Base-by-base conservation (phyloP, 2,888 invertebrate species). In the Pilophorus perplexus region DNA sequence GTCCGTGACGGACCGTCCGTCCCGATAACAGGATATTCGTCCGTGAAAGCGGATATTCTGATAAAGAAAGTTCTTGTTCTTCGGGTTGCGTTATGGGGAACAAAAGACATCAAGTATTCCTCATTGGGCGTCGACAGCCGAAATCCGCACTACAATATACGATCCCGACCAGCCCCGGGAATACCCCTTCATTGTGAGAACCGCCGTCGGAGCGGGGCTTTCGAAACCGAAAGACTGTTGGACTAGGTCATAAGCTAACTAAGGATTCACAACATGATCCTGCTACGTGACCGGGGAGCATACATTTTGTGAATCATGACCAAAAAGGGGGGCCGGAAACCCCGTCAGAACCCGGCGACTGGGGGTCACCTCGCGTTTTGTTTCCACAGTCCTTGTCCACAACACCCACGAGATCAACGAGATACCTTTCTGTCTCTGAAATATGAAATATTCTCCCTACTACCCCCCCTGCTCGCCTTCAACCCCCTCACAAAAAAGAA, bases 211-310 rank as follows among this genome's bases (percentile, higher is more conserved):
- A n/a, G n/a, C 2, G 28, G 27, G 28, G 52, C 52, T 52, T 52
- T 28, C 52, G 52, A 52, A 52, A 52, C 52, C 27, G 16, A 28
- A 52, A 52, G 27, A 52, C 52, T 52, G 52, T 52, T 52, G 52
- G 52, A 28, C 52, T 52, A 52, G 52, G 52, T 52, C 52, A 52
- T 52, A 52, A 52, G 27, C 52, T 28, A 16, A 52, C 27, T 52
- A 52, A 28, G 28, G 28, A 52, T 52, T 52, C 52, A 6, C 14
- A 18, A 52, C 52, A 28, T 16, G 52, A 28, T 18, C 52, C 28
- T 18, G 33, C 16, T 8, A 52, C 52, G 52, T 52, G 52, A 52
- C n/a, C 25, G 18, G 52, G 25, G 50, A 52, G 50, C 28, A 14
- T 28, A 28, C 33, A 28, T 52, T 28, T 52, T 52, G 52, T 52